Evolutionary conservation across 2,113 vertebrate species (phyloP).

Genomic region (Nothobranchius kuhntae): DNA sequence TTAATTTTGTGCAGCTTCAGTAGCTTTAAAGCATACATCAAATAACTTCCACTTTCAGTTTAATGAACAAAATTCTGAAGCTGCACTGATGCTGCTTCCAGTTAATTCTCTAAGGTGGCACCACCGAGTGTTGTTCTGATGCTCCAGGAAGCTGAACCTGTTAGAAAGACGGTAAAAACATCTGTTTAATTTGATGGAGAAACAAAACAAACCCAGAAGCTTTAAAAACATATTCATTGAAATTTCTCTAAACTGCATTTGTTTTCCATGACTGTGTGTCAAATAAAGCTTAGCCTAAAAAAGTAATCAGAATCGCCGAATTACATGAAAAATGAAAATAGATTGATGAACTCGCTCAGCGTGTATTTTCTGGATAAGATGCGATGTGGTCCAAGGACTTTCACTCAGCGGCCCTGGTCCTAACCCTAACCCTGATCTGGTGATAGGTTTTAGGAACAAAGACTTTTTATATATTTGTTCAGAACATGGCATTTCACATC

Average conservation of each 20-base stretch:
- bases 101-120: constrained; percentile 28
- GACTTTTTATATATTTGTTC: background rate
- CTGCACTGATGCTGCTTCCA: constrained; percentile 7
- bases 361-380: constrained; percentile 42
- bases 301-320: constrained; percentile 54
- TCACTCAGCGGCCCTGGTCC: constrained; percentile 51
- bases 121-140: constrained; percentile 18
- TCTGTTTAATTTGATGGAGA: constrained; percentile 19
- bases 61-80: constrained; percentile 28
- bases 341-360: constrained; percentile 51
- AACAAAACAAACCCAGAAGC: constrained; percentile 14
- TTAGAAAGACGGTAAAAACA: constrained; percentile 11
- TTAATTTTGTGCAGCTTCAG: constrained; percentile 16
- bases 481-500: background rate
- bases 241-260: constrained; percentile 38
- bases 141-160: constrained; percentile 24
- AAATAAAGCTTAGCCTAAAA: constrained; percentile 46
- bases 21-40: background rate
- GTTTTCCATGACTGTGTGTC: constrained; percentile 41
- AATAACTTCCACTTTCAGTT: constrained; percentile 13
- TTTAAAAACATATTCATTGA: constrained; percentile 28
- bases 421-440: background rate
- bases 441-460: background rate
- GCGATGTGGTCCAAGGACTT: constrained; percentile 55
- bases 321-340: constrained; percentile 59